Percentiles rank a stretch among this genome's conserved stretches.
These are phyloP conservation scores for Semotilus atromaculatus DNA, from an alignment of 2,797 vertebrate species.

Conservation along the genomic window DNA sequence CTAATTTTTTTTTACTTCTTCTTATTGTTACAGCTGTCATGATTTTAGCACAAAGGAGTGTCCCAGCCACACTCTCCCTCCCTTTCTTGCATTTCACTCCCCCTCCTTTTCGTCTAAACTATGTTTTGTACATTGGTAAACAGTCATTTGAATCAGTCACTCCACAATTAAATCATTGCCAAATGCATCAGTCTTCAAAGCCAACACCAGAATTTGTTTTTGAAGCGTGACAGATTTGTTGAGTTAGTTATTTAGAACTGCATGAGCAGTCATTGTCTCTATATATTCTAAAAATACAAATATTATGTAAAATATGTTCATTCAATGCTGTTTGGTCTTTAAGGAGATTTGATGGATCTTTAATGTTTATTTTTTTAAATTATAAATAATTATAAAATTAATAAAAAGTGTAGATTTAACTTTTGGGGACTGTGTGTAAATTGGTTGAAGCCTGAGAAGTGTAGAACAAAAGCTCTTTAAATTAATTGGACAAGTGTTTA, in stretches of 20 bases:
- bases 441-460: not conserved
- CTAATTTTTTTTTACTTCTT: conserved; percentile 11
- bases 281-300: not conserved
- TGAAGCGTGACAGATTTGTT: too few species aligned
- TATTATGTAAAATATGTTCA: not conserved
- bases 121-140: conserved; percentile 18
- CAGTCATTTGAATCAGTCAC: conserved; percentile 9
- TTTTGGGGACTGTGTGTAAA: not conserved
- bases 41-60: not conserved
- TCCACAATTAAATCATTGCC: not conserved
- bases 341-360: not conserved
- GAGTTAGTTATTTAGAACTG: too few species aligned
- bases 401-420: not conserved
- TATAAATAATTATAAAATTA: too few species aligned
- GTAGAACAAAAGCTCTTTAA: not conserved
- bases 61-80: not conserved
- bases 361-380: too few species aligned
- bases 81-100: not conserved
- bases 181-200: not conserved
- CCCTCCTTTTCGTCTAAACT: conserved; percentile 3
- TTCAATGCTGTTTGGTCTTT: not conserved
- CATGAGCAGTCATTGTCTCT: not conserved
- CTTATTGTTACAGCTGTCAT: not conserved
- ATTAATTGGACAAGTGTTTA: not conserved
- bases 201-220: not conserved